Percentiles rank a stretch among this genome's conserved stretches.
These are phyloP conservation scores for Tylochromis polylepis DNA, from an alignment of 2,113 vertebrate genomes.

Conservation along the genomic window DNA sequence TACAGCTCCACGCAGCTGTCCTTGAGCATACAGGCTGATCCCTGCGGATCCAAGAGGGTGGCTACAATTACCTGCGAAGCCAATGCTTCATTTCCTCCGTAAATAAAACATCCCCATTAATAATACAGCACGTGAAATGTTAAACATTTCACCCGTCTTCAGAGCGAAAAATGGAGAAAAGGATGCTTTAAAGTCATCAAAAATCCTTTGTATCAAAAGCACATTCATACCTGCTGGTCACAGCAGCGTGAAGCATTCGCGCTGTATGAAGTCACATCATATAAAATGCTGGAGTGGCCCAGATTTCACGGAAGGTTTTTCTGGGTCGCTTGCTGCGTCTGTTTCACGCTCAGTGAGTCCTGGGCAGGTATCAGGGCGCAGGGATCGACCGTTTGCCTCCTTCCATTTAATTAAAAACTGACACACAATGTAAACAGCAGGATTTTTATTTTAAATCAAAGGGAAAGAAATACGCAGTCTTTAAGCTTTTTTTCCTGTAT, in stretches of 20 bases:
- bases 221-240: neutral
- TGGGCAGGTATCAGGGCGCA: neutral
- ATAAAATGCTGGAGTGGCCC: constrained; percentile 6
- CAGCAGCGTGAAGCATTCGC: neutral
- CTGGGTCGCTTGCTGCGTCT: neutral
- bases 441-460: neutral
- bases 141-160: neutral
- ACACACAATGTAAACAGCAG: neutral
- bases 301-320: constrained; percentile 7
- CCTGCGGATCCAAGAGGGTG: neutral
- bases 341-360: constrained; percentile 4
- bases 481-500: neutral
- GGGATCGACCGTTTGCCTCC: neutral
- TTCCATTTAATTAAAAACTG: neutral
- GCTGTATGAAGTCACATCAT: neutral
- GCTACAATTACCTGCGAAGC: constrained; percentile 1
- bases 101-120: constrained; percentile 33
- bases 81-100: constrained; percentile 16
- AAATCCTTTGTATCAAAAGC: neutral
- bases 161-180: neutral
- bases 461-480: neutral
- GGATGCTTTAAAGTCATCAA: neutral
- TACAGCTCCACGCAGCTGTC: neutral
- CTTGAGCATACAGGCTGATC: neutral
- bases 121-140: neutral